Conservation (phyloP, 35 echinoderm and acorn worm species). For the Heliocidaris erythrogramma region DNA sequence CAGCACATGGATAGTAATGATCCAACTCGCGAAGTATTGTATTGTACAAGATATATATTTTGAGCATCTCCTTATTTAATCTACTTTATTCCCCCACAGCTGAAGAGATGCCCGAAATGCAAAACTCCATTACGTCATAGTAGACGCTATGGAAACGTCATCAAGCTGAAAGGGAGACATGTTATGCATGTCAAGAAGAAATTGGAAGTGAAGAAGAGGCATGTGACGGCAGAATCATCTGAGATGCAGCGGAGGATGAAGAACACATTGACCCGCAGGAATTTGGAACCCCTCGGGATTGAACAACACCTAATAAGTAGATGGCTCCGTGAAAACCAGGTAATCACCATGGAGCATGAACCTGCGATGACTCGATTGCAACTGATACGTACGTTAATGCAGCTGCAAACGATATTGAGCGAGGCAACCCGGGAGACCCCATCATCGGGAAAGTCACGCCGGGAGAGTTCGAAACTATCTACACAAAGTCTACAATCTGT, state of each 20-base stretch:
- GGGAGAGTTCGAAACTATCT: not conserved
- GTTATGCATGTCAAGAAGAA: not conserved
- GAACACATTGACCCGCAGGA: not conserved
- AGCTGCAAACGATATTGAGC: not conserved
- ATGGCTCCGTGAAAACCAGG: not conserved
- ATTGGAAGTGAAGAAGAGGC: not conserved
- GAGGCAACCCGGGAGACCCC: not conserved
- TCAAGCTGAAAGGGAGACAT: not conserved
- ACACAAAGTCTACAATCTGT: not conserved
- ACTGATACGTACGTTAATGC: not conserved
- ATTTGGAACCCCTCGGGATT: not conserved
- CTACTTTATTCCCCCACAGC: not conserved
- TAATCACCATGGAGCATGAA: not conserved
- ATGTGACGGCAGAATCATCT: not conserved
- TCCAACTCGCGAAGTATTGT: not conserved
- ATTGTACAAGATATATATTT: not conserved
- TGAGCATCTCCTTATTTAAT: not conserved
- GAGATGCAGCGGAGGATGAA: not conserved
- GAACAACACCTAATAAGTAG: not conserved
- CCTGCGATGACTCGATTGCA: not conserved
- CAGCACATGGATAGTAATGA: not conserved
- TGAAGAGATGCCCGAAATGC: conserved; percentile 15
- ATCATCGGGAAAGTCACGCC: not conserved
- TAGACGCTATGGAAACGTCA: not conserved
- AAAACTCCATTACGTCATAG: not conserved